Base-by-base conservation (phyloP, 2,888 invertebrate genomes). In the Litoditis marina region DNA sequence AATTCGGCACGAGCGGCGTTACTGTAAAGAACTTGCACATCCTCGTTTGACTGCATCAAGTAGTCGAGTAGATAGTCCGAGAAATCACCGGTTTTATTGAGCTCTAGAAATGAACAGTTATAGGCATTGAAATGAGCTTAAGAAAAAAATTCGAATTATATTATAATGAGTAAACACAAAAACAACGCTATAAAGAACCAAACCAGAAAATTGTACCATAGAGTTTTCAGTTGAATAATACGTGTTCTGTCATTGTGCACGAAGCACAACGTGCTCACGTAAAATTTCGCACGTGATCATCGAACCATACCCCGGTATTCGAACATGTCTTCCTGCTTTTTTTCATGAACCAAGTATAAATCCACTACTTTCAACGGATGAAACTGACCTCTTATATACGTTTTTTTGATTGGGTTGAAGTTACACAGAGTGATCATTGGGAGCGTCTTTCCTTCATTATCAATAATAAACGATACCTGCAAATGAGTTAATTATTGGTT, bases 351-450 rank as follows among this genome's bases (percentile, higher is more conserved):
- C 13, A 13, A 25, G n/a, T 11, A 22, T n/a, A n/a, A n/a, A n/a
- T n/a, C n/a, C n/a, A n/a, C n/a, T n/a, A n/a, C n/a, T n/a, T n/a
- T n/a, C n/a, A n/a, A n/a, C n/a, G n/a, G n/a, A n/a, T n/a, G n/a
- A 30, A 50, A 56, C 60, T 49, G 34, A 78, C 78, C 58, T 70
- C 71, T 65, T n/a, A 80, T 68, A 62, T 72, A 73, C 6, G 65
- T 62, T 52, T 71, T 65, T 44, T 73, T 69, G n/a, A 80, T 71
- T 4, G 76, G 73, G 52, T 80, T 80, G 60, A 77, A 80, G 61
- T 74, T 79, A 61, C 80, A 80, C 6, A 80, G 69, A 27, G 80
- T 80, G 28, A 80, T 71, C 42, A 71, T 60, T 25, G 80, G 80
- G 60, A 80, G 78, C 27, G 54, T 55, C 51, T 80, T 63, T 3